Evolutionary conservation across 2,113 vertebrate species (phyloP).

Genomic region (Copsychus sechellarum): DNA sequence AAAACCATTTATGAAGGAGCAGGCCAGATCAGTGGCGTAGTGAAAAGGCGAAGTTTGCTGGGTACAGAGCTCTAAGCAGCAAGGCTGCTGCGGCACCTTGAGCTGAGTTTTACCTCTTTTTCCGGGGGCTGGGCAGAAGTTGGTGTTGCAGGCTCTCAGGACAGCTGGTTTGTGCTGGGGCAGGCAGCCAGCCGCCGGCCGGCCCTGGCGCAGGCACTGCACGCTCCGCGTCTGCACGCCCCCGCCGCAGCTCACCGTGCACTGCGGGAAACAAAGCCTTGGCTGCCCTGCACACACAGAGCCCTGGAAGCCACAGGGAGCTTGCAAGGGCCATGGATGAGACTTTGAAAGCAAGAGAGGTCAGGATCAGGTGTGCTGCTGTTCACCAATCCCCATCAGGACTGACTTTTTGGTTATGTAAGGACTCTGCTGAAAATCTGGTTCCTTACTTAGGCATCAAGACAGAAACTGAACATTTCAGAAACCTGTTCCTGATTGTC

Average conservation of each 20-base stretch:
- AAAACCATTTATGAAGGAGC: neutral
- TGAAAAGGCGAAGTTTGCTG: neutral
- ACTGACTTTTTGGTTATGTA: neutral
- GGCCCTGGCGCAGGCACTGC: slow-evolving; percentile 89
- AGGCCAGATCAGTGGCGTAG: neutral
- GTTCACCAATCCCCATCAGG: neutral
- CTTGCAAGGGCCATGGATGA: neutral
- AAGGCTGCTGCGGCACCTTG: neutral
- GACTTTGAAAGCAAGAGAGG: neutral
- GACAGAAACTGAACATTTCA: neutral
- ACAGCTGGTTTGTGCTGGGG: slow-evolving; percentile 84
- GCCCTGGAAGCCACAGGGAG: neutral
- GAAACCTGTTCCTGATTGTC: slow-evolving; percentile 11
- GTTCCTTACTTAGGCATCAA: neutral
- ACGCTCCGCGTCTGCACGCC: slow-evolving; percentile 88
- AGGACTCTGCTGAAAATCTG: neutral
- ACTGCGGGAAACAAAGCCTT: slow-evolving; percentile 71
- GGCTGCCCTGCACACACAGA: neutral
- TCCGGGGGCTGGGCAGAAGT: slow-evolving; percentile 85
- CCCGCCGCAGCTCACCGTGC: slow-evolving; percentile 93
- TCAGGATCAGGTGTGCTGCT: neutral
- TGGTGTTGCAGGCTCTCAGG: slow-evolving; percentile 91
- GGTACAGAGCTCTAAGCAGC: neutral
- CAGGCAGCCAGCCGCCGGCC: slow-evolving; percentile 80
- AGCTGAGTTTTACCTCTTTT: slow-evolving; percentile 70